Conservation (phyloP, 2,888 invertebrate species). For the Catocala nupta region DNA sequence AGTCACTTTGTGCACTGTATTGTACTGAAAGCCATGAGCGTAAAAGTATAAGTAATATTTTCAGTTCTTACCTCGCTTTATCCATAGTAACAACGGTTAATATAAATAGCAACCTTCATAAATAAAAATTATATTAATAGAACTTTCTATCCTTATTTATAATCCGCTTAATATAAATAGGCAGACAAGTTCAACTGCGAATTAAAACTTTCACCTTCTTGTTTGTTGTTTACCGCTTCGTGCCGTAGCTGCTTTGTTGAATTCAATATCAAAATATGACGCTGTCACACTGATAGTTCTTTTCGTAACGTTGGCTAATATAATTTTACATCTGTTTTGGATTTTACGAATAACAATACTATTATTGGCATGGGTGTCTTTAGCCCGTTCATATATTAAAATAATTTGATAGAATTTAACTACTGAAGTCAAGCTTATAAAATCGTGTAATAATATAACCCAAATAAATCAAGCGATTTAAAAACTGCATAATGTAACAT, state of each 20-base stretch:
- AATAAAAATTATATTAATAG: slow-evolving; percentile 6
- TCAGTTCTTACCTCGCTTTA: slow-evolving; percentile 54
- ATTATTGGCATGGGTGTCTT: too few relatives aligned
- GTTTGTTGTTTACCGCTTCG: slow-evolving; percentile 53
- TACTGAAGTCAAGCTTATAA: too few relatives aligned
- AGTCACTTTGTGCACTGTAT: slow-evolving; percentile 44
- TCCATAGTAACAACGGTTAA: slow-evolving; percentile 44
- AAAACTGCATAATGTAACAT: too few relatives aligned
- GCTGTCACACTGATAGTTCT: slow-evolving; percentile 11
- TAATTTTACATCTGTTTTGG: neutral
- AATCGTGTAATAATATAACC: too few relatives aligned
- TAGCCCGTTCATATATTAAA: too few relatives aligned
- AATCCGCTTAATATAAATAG: slow-evolving; percentile 28
- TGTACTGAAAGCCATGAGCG: slow-evolving; percentile 31
- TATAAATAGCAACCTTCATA: slow-evolving; percentile 14
- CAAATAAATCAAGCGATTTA: too few relatives aligned
- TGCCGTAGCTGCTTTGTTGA: neutral
- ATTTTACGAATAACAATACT: too few relatives aligned
- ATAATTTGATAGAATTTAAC: too few relatives aligned
- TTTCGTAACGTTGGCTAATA: slow-evolving; percentile 3
- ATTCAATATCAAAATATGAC: slow-evolving; percentile 20
- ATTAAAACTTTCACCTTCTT: slow-evolving; percentile 52
- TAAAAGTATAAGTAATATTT: slow-evolving; percentile 20
- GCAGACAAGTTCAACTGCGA: slow-evolving; percentile 22
- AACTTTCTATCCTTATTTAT: slow-evolving; percentile 19